These are phyloP conservation scores for Psephotus haematonotus DNA, from an alignment of 2,113 vertebrate genomes.

Conservation along the genomic window DNA sequence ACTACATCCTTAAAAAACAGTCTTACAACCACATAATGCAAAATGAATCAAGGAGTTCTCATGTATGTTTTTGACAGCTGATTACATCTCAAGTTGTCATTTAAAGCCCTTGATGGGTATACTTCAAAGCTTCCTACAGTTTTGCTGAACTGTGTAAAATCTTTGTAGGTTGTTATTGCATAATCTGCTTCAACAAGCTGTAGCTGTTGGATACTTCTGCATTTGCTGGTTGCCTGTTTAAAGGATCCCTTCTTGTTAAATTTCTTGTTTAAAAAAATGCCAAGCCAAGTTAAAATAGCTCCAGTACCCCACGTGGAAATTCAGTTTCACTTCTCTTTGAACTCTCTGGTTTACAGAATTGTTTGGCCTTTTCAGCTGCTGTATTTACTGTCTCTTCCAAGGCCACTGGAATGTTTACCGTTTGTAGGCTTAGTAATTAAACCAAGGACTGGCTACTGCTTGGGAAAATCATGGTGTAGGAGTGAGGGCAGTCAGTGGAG, in stretches of 20 bases:
- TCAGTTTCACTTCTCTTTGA: not conserved
- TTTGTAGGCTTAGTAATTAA: not conserved
- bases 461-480: not conserved
- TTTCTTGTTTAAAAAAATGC: not conserved
- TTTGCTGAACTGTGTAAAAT: conserved; percentile 1
- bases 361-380: not conserved
- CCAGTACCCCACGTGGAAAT: rapidly evolving
- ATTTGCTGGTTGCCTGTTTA: not conserved
- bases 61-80: not conserved
- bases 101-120: not conserved
- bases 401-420: not conserved
- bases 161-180: not conserved
- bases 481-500: not conserved
- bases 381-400: not conserved
- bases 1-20: not conserved
- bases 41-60: not conserved
- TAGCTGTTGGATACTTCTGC: not conserved
- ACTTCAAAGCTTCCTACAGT: conserved; percentile 27
- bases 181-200: not conserved
- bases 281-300: not conserved
- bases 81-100: not conserved
- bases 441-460: not conserved
- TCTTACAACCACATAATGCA: not conserved
- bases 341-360: not conserved
- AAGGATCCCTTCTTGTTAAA: not conserved